phyloP scores from a whole-genome alignment of 2,113 vertebrate genomes.

The Redunca redunca region DNA sequence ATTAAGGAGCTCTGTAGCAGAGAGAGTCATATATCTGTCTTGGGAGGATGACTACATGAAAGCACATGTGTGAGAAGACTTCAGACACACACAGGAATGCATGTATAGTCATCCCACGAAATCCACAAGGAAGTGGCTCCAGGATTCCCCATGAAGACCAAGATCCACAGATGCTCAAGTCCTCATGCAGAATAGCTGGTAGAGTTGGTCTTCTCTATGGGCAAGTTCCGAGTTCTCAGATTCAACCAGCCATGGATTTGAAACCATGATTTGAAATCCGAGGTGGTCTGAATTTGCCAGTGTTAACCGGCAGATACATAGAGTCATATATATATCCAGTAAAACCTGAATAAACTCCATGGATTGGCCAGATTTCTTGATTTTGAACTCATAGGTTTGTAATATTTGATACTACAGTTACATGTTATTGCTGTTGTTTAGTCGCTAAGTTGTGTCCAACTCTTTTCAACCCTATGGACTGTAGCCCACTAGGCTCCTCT shows the following conservation, averaged over 20 bases:
- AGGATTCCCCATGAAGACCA: not conserved
- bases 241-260: not conserved
- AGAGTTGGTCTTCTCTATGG: not conserved
- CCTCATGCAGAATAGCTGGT: not conserved
- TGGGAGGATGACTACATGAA: rapidly evolving
- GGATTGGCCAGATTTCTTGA: not conserved
- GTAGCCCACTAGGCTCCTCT: not conserved
- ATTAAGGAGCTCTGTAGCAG: not conserved
- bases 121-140: not conserved
- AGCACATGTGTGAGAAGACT: not conserved
- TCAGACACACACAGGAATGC: not conserved
- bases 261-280: not conserved
- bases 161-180: not conserved
- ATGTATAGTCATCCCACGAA: not conserved
- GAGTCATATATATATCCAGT: not conserved
- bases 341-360: not conserved
- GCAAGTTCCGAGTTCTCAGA: not conserved
- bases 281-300: not conserved
- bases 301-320: not conserved
- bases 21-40: not conserved
- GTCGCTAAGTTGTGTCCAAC: not conserved
- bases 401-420: not conserved
- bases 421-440: not conserved
- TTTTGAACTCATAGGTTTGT: not conserved
- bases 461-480: not conserved